Evolutionary conservation across 2,888 invertebrate genomes (phyloP), one percentile per base, ranked within the genome.

Genomic region (Neelides folsomi): DNA sequence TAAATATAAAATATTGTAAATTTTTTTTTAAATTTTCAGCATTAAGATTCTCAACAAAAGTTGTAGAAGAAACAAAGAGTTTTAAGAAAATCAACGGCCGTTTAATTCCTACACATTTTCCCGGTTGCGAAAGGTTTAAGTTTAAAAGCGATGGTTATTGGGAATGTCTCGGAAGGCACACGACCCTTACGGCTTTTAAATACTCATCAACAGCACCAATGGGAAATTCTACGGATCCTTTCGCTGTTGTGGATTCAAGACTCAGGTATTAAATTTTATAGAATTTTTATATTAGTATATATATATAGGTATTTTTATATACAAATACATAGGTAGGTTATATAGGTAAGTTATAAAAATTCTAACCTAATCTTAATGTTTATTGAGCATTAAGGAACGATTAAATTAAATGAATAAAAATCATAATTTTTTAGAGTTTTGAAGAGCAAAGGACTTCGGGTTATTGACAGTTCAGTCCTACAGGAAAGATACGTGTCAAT

Each of bases 221-320:
- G 16, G 62, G 62, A 4, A 58, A 52, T 13, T 40, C 43, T 7
- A 47, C 47, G 4, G 61, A 61, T 47, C 52, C 52, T 8, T 37
- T 52, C 16, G 59, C 62, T 6, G 62, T 62, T 2, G 62, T 62
- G 0, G 59, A 62, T 34, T 55, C 59, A 5, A 47, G 56, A 42
- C 49, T 61, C 27, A 50, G 58, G 61, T 61, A 27, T n/a, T n/a
- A n/a, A n/a, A n/a, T n/a, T n/a, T n/a, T n/a, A n/a, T n/a, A n/a
- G n/a, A n/a, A n/a, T n/a, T n/a, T n/a, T n/a, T n/a, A n/a, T n/a
- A n/a, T n/a, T n/a, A n/a, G n/a, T n/a, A n/a, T n/a, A n/a, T n/a
- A n/a, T n/a, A n/a, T n/a, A n/a, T n/a, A n/a, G n/a, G n/a, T n/a
- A n/a, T n/a, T n/a, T n/a, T n/a, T n/a, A n/a, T n/a, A n/a, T n/a